Evolutionary conservation across 2,797 vertebrate species (phyloP).

Genomic region (Margarornis squamiger): DNA sequence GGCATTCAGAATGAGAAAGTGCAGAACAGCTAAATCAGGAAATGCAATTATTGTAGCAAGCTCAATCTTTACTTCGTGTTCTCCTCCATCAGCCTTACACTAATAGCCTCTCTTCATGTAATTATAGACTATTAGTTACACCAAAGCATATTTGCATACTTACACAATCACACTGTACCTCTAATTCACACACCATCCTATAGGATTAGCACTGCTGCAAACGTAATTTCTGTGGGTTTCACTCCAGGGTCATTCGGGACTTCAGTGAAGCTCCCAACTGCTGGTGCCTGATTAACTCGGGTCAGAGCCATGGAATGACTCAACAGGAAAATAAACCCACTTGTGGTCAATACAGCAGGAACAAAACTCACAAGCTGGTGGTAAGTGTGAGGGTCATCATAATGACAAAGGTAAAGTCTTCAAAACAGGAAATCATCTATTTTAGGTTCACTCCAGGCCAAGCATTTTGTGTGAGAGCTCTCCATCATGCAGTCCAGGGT

Average conservation of each 20-base stretch:
- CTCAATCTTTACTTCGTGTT: not conserved
- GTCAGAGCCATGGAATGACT: not conserved
- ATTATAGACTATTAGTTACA: constrained; percentile 9
- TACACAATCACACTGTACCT: not conserved
- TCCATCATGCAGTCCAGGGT: rapidly evolving
- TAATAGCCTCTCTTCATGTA: not conserved
- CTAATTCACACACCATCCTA: not conserved
- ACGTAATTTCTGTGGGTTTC: not conserved
- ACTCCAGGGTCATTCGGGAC: not conserved
- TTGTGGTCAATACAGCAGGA: not conserved
- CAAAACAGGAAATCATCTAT: not conserved
- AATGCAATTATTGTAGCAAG: not conserved
- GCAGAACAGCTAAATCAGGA: constrained; percentile 9
- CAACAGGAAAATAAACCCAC: not conserved
- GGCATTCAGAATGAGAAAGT: not conserved
- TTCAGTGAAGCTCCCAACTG: not conserved
- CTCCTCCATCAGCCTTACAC: not conserved
- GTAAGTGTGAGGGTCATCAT: not conserved
- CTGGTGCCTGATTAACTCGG: not conserved
- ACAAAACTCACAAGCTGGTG: no score
- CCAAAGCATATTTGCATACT: not conserved
- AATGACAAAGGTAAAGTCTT: not conserved
- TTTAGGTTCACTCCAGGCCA: not conserved
- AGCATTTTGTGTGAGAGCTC: not conserved
- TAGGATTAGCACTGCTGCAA: not conserved